Evolutionary conservation across 2,797 vertebrate species (phyloP).

Genomic region (Phoxinus dragarum): DNA sequence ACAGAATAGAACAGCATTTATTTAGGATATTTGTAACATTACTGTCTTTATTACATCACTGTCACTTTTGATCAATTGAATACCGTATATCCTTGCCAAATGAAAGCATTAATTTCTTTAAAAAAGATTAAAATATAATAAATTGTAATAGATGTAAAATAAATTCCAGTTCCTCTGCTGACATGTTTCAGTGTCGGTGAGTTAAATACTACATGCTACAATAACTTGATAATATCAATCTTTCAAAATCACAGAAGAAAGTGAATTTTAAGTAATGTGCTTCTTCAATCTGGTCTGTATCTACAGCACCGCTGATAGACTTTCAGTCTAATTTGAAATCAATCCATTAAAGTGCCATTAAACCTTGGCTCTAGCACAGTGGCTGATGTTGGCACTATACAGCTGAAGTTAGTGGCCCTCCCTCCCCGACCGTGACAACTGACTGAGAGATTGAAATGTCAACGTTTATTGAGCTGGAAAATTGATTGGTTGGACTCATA

Average conservation of each 20-base stretch:
- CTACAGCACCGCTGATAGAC: slow-evolving; percentile 15
- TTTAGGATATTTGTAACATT: not conserved
- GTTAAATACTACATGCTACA: not conserved
- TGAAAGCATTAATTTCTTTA: not conserved
- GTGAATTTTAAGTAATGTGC: slow-evolving; percentile 9
- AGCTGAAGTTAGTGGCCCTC: slow-evolving; percentile 9
- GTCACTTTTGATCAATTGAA: not conserved
- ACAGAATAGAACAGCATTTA: not conserved
- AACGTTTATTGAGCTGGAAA: slow-evolving; percentile 42
- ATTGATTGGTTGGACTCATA: slow-evolving; percentile 40
- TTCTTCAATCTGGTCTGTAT: slow-evolving; percentile 1
- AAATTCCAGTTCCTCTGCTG: not conserved
- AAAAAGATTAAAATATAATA: not conserved
- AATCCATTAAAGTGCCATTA: slow-evolving; percentile 43
- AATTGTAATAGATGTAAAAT: not conserved
- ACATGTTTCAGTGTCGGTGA: not conserved
- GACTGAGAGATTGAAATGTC: slow-evolving; percentile 50
- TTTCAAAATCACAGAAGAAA: not conserved
- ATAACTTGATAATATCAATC: not conserved
- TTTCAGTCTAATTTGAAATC: slow-evolving; percentile 45
- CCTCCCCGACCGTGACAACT: slow-evolving; percentile 22
- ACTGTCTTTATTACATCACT: no score
- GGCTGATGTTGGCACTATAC: slow-evolving; percentile 24
- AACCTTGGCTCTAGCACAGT: slow-evolving; percentile 38
- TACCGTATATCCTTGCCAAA: not conserved